Conservation (phyloP, 2,888 invertebrate species). For the Drosophila anomelani region DNA sequence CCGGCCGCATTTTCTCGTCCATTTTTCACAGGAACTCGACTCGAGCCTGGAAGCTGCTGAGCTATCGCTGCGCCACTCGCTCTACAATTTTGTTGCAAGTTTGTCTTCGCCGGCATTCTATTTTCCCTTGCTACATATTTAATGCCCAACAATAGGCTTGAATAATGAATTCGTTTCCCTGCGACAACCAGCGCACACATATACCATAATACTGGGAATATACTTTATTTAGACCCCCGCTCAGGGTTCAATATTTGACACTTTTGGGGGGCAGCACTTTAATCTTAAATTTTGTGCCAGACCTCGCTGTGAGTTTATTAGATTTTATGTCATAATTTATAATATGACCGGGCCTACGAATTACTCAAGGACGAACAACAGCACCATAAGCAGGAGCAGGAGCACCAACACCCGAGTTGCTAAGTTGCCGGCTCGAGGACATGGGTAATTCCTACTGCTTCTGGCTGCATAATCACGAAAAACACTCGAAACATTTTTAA, state of each 20-base stretch:
- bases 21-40: slow-evolving; percentile 58
- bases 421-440: slow-evolving; percentile 29
- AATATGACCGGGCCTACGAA: slow-evolving; percentile 48
- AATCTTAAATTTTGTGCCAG: slow-evolving; percentile 44
- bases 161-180: slow-evolving; percentile 66
- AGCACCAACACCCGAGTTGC: slow-evolving; percentile 13
- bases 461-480: slow-evolving; percentile 57
- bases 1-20: slow-evolving; percentile 71
- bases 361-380: slow-evolving; percentile 41
- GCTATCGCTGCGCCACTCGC: slow-evolving; percentile 33
- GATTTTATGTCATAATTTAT: slow-evolving; percentile 73
- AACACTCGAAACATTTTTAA: slow-evolving; percentile 71
- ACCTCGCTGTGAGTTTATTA: slow-evolving; percentile 57
- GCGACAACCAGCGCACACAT: slow-evolving; percentile 16
- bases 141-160: slow-evolving; percentile 69
- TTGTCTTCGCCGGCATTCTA: slow-evolving; percentile 27
- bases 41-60: slow-evolving; percentile 5
- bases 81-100: slow-evolving; percentile 65
- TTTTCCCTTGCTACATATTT: slow-evolving; percentile 61
- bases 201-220: background rate
- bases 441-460: slow-evolving; percentile 35
- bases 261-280: slow-evolving; percentile 40
- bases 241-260: slow-evolving; percentile 62
- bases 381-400: slow-evolving; percentile 3
- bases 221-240: slow-evolving; percentile 2